Base-by-base conservation (phyloP, 1,140 invertebrate species). In the Drosophila repleta region DNA sequence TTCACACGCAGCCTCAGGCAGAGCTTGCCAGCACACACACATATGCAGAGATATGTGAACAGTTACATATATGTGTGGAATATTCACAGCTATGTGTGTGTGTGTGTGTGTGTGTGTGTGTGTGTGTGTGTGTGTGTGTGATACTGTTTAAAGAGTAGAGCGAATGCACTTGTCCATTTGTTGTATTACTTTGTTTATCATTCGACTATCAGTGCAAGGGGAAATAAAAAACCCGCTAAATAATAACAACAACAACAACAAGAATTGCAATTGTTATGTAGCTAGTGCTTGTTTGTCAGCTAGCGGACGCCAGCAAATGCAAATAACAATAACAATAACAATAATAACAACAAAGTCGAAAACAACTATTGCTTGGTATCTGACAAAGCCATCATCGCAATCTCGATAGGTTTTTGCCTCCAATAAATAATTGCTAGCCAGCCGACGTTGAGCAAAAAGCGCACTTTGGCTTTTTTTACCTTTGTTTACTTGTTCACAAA, bases 1-100 rank as follows among this genome's bases (percentile, higher is more conserved):
- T 71, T 65, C 48, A 73, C 76, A 70, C 76, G 67, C 64, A 85
- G 77, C 55, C 35, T 63, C 72, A 67, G 57, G 15, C 60, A 49
- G 0, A 70, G 35, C 51, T 49, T 29, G 45, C 24, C 41, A 70
- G 32, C 48, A 29, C 51, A 52, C 18, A 63, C 7, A 37, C 24
- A 46, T 55, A 39, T n/a, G 18, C 32, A 24, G 4, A 21, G 32
- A 52, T 4, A 17, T 18, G 24, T 29, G 4, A 17, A 18, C 2
- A 52, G 32, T 4, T 56, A 35, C 21, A 7, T 57, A 37, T 39
- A 26, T 37, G 18, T 4, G 26, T 20, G 11, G n/a, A n/a, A n/a
- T n/a, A n/a, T n/a, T n/a, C n/a, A n/a, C n/a, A n/a, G 10, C 3
- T 13, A 39, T 43, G 1, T 39, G 10, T 18, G 3, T 18, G 46